Conservation (phyloP, 1,140 invertebrate species). For the Sipha flava region DNA sequence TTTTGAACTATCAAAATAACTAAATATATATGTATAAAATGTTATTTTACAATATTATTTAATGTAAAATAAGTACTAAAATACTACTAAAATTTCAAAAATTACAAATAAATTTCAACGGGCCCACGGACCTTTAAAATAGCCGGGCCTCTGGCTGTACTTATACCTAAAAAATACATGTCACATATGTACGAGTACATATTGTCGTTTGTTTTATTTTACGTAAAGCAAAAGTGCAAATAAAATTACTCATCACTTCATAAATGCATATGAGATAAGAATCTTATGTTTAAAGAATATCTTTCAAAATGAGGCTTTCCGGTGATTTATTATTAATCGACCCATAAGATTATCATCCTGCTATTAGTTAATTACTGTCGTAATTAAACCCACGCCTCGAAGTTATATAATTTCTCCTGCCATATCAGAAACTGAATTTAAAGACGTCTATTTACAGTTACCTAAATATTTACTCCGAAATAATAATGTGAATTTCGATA, state of each 20-base stretch:
- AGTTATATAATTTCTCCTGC: background rate
- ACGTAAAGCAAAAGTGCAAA: background rate
- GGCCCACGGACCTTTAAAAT: too few relatives aligned
- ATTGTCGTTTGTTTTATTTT: background rate
- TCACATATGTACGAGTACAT: too few relatives aligned
- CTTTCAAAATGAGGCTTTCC: background rate
- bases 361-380: constrained; percentile 22
- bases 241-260: background rate
- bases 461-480: background rate
- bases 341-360: background rate
- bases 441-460: background rate
- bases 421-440: background rate
- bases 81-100: too few relatives aligned
- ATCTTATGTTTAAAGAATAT: background rate
- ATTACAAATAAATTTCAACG: too few relatives aligned
- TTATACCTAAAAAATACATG: too few relatives aligned
- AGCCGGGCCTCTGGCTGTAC: too few relatives aligned
- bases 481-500: background rate
- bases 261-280: background rate
- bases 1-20: too few relatives aligned
- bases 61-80: too few relatives aligned
- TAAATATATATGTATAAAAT: too few relatives aligned
- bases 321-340: constrained; percentile 20
- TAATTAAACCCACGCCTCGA: background rate
- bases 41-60: too few relatives aligned